Evolutionary conservation across 35 echinoderm and acorn worm genomes (phyloP).

Genomic region (Holothuria glaberrima): DNA sequence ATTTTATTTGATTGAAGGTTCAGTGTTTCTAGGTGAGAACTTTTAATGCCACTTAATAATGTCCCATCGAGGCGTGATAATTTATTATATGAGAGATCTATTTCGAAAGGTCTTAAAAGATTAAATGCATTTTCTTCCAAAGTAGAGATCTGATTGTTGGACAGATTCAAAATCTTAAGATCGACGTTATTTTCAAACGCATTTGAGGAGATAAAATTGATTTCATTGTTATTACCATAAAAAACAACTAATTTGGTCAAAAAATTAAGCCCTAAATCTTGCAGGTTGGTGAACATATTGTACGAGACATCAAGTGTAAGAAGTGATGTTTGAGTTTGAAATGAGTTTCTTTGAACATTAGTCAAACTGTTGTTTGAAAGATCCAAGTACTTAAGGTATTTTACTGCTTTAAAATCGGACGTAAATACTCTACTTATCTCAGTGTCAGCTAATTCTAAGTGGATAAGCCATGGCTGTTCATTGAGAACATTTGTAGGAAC

Average conservation of each 20-base stretch:
- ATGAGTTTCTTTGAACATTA: not conserved
- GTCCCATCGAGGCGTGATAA: not conserved
- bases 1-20: constrained; percentile 1
- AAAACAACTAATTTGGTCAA: constrained; percentile 13
- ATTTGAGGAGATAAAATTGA: not conserved
- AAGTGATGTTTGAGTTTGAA: not conserved
- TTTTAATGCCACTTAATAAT: not conserved
- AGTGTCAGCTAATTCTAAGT: not conserved
- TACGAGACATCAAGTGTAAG: constrained; percentile 5
- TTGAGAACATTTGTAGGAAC: constrained; percentile 16
- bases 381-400: not conserved
- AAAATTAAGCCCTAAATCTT: not conserved
- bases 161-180: not conserved
- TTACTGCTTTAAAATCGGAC: not conserved
- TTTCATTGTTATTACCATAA: not conserved
- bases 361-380: constrained; percentile 35
- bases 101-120: not conserved
- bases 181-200: not conserved
- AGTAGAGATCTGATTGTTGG: not conserved
- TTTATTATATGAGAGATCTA: constrained; percentile 8
- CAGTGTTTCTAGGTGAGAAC: constrained; percentile 3
- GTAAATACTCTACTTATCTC: not conserved
- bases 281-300: not conserved
- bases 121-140: constrained; percentile 6
- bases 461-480: not conserved